A percentile compares a stretch with the other conserved stretches of the same genome.
These are phyloP conservation scores for Drymodes brunneopygia DNA, from an alignment of 2,113 vertebrate species.

Conservation along the genomic window DNA sequence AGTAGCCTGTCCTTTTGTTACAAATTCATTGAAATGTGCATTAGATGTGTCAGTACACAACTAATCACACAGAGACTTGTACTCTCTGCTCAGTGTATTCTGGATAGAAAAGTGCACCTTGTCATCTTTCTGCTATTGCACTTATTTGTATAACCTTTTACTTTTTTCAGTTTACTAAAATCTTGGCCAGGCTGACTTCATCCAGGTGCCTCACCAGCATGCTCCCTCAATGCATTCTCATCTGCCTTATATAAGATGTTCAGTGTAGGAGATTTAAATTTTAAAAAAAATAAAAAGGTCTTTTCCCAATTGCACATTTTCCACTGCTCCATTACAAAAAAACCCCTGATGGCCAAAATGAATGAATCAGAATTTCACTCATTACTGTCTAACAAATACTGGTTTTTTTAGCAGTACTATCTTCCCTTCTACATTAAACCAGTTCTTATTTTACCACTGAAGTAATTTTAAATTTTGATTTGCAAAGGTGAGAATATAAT, in stretches of 20 bases:
- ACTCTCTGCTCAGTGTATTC: neutral
- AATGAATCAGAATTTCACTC: neutral
- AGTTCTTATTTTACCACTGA: neutral
- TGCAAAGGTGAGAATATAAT: neutral
- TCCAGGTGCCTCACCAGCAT: neutral
- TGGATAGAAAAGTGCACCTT: neutral
- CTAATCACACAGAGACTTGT: neutral
- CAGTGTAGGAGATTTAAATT: neutral
- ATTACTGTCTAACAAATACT: neutral
- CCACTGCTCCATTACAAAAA: neutral
- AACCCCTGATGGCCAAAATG: rapidly evolving
- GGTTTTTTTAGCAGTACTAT: neutral
- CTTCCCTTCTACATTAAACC: neutral
- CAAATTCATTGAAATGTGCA: neutral
- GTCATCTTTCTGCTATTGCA: neutral
- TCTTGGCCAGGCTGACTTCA: neutral
- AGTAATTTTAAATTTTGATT: neutral
- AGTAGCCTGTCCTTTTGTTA: neutral
- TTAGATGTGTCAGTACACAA: neutral
- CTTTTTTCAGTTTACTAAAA: neutral
- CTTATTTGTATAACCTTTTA: neutral
- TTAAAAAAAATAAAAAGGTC: too few species aligned
- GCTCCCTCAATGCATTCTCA: neutral
- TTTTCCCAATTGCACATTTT: neutral
- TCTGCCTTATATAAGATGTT: neutral